phyloP scores from a whole-genome alignment of 2,888 invertebrate species.

The Xiphydria camelus region DNA sequence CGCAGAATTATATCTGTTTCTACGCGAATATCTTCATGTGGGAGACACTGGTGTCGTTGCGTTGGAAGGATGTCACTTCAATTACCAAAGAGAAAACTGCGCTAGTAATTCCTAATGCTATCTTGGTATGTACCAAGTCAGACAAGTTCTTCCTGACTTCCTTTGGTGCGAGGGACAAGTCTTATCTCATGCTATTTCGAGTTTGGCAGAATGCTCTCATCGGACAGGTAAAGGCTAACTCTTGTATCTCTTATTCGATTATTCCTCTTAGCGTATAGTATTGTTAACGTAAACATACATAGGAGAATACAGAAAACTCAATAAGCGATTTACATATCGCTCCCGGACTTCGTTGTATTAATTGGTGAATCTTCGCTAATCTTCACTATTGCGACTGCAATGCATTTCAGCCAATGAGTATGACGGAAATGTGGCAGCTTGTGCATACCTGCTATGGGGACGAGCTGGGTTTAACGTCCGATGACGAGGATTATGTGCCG shows the following conservation, averaged over 20 bases:
- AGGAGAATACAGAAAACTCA: too few species aligned
- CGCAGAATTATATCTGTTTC: constrained; percentile 94
- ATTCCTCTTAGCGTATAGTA: too few species aligned
- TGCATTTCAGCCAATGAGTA: constrained; percentile 63
- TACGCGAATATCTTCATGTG: constrained; percentile 97
- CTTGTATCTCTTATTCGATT: too few species aligned
- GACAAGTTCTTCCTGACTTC: constrained; percentile 95
- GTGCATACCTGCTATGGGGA: constrained; percentile 93
- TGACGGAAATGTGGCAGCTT: constrained; percentile 67
- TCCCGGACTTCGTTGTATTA: too few species aligned
- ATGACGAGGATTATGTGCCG: constrained; percentile 84
- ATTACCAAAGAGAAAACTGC: constrained; percentile 95
- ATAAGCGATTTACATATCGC: too few species aligned
- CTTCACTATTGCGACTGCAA: too few species aligned
- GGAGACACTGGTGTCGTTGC: constrained; percentile 85
- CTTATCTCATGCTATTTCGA: constrained; percentile 92
- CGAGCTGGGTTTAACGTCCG: constrained; percentile 89
- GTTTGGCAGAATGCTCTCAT: constrained; percentile 96
- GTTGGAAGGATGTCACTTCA: constrained; percentile 88
- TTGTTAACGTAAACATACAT: too few species aligned
- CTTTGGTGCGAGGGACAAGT: constrained; percentile 91
- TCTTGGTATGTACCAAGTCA: constrained; percentile 77
- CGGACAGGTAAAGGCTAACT: constrained; percentile 70
- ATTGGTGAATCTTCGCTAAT: too few species aligned
- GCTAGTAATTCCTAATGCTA: constrained; percentile 94